These are phyloP conservation scores for Oncorhynchus gorbuscha DNA, from an alignment of 2,113 vertebrate species.

Conservation along the genomic window DNA sequence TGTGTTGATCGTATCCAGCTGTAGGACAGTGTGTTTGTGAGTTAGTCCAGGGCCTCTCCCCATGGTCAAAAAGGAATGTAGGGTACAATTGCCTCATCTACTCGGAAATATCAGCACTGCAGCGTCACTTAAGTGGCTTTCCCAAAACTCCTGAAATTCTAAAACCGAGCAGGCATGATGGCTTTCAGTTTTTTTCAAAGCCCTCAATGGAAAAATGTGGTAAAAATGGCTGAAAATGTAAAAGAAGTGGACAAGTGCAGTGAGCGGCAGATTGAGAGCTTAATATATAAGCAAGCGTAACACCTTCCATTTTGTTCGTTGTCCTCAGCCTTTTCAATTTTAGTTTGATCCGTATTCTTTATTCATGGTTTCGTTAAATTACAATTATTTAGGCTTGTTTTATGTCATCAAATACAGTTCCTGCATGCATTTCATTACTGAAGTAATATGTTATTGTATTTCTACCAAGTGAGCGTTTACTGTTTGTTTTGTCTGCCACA, in stretches of 20 bases:
- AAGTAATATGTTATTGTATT: background rate
- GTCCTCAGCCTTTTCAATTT: background rate
- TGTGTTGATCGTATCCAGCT: slow-evolving; percentile 42
- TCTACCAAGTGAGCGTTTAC: background rate
- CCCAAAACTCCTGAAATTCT: slow-evolving; percentile 33
- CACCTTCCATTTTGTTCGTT: background rate
- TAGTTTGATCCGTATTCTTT: background rate
- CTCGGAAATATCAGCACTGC: slow-evolving; percentile 51
- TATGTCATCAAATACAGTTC: background rate
- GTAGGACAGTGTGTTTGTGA: slow-evolving; percentile 50
- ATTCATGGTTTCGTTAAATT: background rate
- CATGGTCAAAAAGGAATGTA: slow-evolving; percentile 49
- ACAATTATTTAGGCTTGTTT: background rate
- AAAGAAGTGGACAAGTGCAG: background rate
- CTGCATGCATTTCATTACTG: background rate
- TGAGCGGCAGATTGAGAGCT: no score
- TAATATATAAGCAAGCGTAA: no score
- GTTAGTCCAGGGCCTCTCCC: slow-evolving; percentile 52
- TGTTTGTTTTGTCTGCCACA: no score
- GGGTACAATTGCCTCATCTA: slow-evolving; percentile 56
- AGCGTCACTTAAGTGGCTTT: slow-evolving; percentile 23
- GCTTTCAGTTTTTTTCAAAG: background rate
- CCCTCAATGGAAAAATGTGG: slow-evolving; percentile 13
- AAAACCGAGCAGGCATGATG: background rate
- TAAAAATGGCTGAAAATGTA: slow-evolving; percentile 9